phyloP scores from a whole-genome alignment of 2,113 vertebrate genomes.

The Cromileptes altivelis region DNA sequence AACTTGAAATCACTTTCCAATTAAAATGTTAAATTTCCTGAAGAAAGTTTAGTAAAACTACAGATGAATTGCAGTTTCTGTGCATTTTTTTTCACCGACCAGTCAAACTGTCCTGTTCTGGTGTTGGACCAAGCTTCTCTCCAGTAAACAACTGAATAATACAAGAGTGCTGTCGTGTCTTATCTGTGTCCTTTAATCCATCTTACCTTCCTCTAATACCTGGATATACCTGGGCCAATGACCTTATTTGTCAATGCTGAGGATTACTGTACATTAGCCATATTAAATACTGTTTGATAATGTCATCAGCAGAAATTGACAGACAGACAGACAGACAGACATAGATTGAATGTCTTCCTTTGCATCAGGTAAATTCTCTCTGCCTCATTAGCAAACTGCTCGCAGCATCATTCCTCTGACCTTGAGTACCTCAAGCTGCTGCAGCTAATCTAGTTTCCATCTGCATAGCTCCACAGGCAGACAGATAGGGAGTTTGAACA shows the following conservation, averaged over 20 bases:
- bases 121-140: constrained; percentile 53
- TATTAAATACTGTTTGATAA: constrained; percentile 35
- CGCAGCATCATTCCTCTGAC: constrained; percentile 42
- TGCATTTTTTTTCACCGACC: not conserved
- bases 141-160: constrained; percentile 75
- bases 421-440: constrained; percentile 52
- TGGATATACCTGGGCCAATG: constrained; percentile 44
- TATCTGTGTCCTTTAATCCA: constrained; percentile 69
- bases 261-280: constrained; percentile 53
- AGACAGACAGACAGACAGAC: constrained; percentile 26
- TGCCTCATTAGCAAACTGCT: constrained; percentile 8
- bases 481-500: not conserved
- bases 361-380: not conserved
- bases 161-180: constrained; percentile 58
- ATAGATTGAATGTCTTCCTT: constrained; percentile 15
- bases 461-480: constrained; percentile 20
- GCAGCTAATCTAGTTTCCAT: constrained; percentile 65
- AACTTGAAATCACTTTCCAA: not conserved
- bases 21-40: not conserved
- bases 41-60: not conserved
- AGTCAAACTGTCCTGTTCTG: constrained; percentile 15
- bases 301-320: not conserved
- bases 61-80: not conserved
- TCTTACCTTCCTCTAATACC: constrained; percentile 71
- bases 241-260: constrained; percentile 56